Base-by-base conservation (phyloP, 2,888 invertebrate species). In the Byasa hedistus region DNA sequence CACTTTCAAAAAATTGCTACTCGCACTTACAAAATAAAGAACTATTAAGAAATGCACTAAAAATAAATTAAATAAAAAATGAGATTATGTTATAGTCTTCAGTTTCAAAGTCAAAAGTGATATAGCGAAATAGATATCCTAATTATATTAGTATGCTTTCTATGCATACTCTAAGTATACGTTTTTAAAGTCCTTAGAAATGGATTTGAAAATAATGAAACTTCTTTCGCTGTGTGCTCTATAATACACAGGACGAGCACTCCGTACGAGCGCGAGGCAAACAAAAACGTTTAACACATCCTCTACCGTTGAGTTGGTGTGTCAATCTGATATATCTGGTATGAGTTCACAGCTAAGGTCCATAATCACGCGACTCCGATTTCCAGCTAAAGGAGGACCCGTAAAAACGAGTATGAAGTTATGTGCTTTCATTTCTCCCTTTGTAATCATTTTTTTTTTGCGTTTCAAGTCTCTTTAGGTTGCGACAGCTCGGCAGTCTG, bases 231-330 rank as follows among this genome's bases (percentile, higher is more conserved):
- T 51, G 10, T 51, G 10, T 51, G n/a, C 51, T 21, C n/a, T 51
- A n/a, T 21, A 21, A 51, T 51, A 51, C 51, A 51, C 51, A 51
- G 51, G n/a, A 51, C 10, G 21, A 51, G 51, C 21, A 21, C n/a
- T 51, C n/a, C n/a, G n/a, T 51, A 51, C n/a, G 51, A 51, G 21
- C 21, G 51, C 51, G 51, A 51, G 19, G 51, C 51, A 51, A 51
- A 51, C 51, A 51, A 51, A 51, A 51, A 51, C 51, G 51, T 51
- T 51, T 51, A 21, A 51, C 51, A 51, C 51, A 21, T 51, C 2
- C 21, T n/a, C 51, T 10, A 21, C 21, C 3, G 21, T n/a, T 7
- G 21, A 51, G n/a, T 0, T 51, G 1, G 8, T 8, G 10, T 21
- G 1, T 2, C 51, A 51, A 51, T 21, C n/a, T 21, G 15, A 51